A percentile compares a stretch with the other conserved stretches of the same genome.
phyloP scores from a whole-genome alignment of 1,140 invertebrate species.

The Phthorimaea operculella region DNA sequence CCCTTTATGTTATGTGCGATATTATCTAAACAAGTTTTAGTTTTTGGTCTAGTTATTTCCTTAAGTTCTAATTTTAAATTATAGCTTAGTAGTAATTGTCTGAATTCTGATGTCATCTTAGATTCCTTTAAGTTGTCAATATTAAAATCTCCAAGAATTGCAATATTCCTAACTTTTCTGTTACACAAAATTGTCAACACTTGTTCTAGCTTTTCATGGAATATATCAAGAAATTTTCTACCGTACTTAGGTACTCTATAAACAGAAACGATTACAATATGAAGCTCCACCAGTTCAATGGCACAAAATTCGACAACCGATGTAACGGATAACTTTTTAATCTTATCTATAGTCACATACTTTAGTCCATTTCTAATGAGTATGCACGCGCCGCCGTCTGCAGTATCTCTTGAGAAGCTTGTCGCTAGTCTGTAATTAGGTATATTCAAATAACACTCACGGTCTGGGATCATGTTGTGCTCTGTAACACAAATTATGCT shows the following conservation, averaged over 20 bases:
- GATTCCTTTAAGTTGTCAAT: background rate
- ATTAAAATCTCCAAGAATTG: slow-evolving; percentile 8
- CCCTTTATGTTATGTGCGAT: slow-evolving; percentile 12
- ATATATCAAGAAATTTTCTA: background rate
- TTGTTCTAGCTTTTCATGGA: slow-evolving; percentile 3
- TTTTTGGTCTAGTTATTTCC: slow-evolving; percentile 9
- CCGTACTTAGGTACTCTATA: slow-evolving; percentile 8
- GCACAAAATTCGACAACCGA: slow-evolving; percentile 5
- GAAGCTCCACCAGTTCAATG: background rate
- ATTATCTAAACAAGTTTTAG: slow-evolving; percentile 19
- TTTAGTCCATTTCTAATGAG: background rate
- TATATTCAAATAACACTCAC: slow-evolving; percentile 1
- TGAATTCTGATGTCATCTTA: background rate
- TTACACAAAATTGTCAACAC: background rate
- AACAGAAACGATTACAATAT: background rate
- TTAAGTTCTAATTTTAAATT: slow-evolving; percentile 6
- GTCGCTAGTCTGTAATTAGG: slow-evolving; percentile 1
- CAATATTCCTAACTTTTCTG: background rate
- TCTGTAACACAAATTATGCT: slow-evolving; percentile 3
- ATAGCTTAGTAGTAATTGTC: background rate
- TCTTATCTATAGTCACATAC: background rate
- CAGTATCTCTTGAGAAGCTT: background rate
- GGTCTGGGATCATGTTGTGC: background rate
- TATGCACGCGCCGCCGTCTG: slow-evolving; percentile 6
- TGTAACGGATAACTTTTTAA: background rate